Conservation (phyloP, 2,888 invertebrate genomes). For the Hyposoter dolosus region DNA sequence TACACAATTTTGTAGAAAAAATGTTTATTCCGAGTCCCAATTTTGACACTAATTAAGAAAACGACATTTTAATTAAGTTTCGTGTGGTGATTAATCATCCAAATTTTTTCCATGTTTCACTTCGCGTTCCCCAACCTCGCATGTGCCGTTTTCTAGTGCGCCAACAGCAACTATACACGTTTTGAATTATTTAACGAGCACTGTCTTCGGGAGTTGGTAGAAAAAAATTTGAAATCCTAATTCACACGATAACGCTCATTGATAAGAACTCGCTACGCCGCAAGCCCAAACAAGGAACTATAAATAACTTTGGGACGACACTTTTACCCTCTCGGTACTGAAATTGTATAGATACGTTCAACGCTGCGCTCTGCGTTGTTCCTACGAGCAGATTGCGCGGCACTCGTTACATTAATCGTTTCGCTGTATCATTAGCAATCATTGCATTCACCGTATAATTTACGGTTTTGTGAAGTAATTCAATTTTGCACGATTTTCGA, state of each 20-base stretch:
- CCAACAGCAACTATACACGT: too few species aligned
- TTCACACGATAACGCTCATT: conserved; percentile 33
- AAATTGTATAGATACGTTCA: conserved; percentile 13
- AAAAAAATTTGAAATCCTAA: conserved; percentile 46
- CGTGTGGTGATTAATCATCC: background rate
- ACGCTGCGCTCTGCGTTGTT: conserved; percentile 14
- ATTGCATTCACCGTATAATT: background rate
- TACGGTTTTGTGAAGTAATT: background rate
- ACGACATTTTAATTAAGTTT: background rate
- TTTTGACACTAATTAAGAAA: background rate
- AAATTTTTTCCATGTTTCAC: background rate
- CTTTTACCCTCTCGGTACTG: conserved; percentile 5
- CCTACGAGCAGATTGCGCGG: background rate
- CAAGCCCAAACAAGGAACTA: conserved; percentile 8
- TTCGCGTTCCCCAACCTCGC: too few species aligned
- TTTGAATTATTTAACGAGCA: background rate
- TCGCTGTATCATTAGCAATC: conserved; percentile 15
- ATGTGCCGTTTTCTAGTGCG: too few species aligned
- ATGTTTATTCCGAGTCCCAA: background rate
- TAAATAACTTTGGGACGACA: conserved; percentile 32
- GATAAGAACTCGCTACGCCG: conserved; percentile 39
- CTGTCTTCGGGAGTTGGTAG: background rate
- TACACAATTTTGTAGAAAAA: background rate
- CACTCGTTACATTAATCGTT: background rate
- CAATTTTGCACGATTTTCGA: background rate